A percentile compares a stretch with the other conserved stretches of the same genome.
These are phyloP conservation scores for Pocota personata DNA, from an alignment of 2,888 invertebrate species.

Conservation along the genomic window DNA sequence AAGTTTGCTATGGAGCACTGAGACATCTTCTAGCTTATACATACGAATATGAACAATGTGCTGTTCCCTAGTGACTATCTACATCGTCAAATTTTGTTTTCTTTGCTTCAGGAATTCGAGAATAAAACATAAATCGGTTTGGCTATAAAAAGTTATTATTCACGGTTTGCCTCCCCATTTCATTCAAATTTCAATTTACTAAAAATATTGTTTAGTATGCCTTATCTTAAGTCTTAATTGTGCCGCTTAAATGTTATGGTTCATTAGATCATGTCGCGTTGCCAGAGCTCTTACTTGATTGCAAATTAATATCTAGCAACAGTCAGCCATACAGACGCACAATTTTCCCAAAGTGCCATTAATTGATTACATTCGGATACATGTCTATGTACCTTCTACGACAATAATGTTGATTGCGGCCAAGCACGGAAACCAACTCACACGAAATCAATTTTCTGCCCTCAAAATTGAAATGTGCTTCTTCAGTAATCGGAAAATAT, in stretches of 20 bases:
- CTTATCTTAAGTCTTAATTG: background rate
- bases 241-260: background rate
- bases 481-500: background rate
- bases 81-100: no score
- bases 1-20: no score
- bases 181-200: no score
- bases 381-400: background rate
- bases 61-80: no score
- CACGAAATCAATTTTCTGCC: conserved; percentile 15
- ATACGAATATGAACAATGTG: no score
- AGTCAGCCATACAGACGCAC: background rate
- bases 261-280: background rate
- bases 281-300: background rate
- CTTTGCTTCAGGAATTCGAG: no score
- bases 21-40: no score
- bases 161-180: no score
- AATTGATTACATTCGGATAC: background rate
- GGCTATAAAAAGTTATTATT: no score
- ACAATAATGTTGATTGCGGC: conserved; percentile 2
- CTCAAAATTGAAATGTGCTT: conserved; percentile 32
- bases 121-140: no score
- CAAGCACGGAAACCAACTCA: background rate
- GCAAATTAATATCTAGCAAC: background rate
- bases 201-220: no score
- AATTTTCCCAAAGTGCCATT: background rate